A percentile compares a stretch with the other conserved stretches of the same genome.
Conservation (phyloP, 1,140 invertebrate species). For the Euwallacea similis region DNA sequence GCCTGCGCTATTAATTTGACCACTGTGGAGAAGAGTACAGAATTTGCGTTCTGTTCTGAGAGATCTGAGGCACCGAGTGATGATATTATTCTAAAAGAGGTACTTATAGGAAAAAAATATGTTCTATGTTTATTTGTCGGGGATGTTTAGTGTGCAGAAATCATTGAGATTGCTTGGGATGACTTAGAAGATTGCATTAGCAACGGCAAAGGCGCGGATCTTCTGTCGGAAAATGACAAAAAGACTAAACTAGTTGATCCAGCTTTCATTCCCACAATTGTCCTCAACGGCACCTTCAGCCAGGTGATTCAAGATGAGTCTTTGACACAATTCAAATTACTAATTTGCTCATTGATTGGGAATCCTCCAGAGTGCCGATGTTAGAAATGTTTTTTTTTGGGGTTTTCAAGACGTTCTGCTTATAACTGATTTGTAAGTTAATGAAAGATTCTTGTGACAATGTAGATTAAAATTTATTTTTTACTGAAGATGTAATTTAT, state of each 20-base stretch:
- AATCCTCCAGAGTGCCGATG: conserved; percentile 3
- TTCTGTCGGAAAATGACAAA: conserved; percentile 60
- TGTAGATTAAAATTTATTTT: no score
- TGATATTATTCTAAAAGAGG: conserved; percentile 15
- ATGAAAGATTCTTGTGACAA: no score
- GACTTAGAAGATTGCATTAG: conserved; percentile 52
- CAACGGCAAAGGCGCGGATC: conserved; percentile 52
- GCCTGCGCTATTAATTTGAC: conserved; percentile 57
- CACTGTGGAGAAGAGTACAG: conserved; percentile 9
- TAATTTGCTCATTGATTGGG: conserved; percentile 33
- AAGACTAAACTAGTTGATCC: conserved; percentile 58
- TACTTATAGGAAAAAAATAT: neutral
- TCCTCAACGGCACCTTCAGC: conserved; percentile 56
- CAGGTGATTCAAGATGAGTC: conserved; percentile 31
- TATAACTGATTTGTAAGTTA: no score
- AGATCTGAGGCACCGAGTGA: conserved; percentile 11
- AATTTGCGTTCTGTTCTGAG: conserved; percentile 26
- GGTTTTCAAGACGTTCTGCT: no score
- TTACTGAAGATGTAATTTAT: no score
- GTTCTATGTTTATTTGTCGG: neutral
- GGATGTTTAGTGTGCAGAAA: conserved; percentile 56
- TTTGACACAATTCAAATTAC: conserved; percentile 33
- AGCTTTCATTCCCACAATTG: conserved; percentile 64
- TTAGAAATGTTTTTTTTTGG: conserved; percentile 53
- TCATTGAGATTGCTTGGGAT: conserved; percentile 47